Base-by-base conservation (phyloP, 2,888 invertebrate species). In the Drosophila paramelanica region DNA sequence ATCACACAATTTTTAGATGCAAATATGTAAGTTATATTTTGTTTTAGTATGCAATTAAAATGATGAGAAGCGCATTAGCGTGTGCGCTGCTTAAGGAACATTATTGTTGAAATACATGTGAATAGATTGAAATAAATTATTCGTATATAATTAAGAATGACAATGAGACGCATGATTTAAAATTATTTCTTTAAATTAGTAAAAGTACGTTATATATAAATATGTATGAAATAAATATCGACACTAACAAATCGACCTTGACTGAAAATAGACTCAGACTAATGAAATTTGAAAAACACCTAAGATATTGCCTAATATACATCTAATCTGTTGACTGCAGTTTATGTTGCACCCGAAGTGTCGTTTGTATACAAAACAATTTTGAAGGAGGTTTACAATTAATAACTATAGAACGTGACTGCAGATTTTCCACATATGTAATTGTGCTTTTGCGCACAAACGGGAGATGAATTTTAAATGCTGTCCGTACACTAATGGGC, bases 261-360 rank as follows among this genome's bases (percentile, higher is more conserved):
- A 77, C 67, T 77, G 52, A 53, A 31, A 10, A 10, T 31, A 50
- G 55, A 67, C 69, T 86, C 66, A 62, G 67, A 82, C 65, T 73
- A 70, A 83, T 55, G 79, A 57, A 74, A 58, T 66, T 75, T 64
- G 17, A 78, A 82, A 74, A 66, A 76, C 80, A 62, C 51, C 57
- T 53, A 68, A 6, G 61, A 57, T 56, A 61, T 61, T 60, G 23
- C 43, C 59, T 86, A 17, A 17, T 17, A 82, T 10, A 33, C 25
- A n/a, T n/a, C 31, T 80, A 77, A 71, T 58, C 53, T 62, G 49
- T 61, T 64, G 58, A 67, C 57, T 53, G 53, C 51, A 52, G 59
- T 61, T 79, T 38, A 64, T 46, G 86, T 82, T 82, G 73, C 61
- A 69, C 65, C 23, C 59, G 49, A 64, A 14, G 13, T 4, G 11